These are phyloP conservation scores for Ornithoptera priamus DNA, from an alignment of 2,888 invertebrate genomes.

Conservation along the genomic window DNA sequence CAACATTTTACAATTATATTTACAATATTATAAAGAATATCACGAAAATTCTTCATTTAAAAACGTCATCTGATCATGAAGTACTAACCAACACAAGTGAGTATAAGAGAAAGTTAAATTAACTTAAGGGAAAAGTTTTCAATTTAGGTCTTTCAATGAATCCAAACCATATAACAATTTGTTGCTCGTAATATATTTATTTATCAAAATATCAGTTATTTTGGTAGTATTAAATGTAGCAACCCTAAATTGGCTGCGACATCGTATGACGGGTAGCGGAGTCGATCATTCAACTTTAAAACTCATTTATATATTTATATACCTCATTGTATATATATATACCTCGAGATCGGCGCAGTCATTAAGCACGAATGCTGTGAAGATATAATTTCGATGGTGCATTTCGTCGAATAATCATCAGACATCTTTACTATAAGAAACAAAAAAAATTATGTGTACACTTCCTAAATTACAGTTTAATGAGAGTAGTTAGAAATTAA, in stretches of 20 bases:
- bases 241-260: constrained; percentile 25
- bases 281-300: constrained; percentile 30
- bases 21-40: too few relatives aligned
- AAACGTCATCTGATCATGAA: too few relatives aligned
- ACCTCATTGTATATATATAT: constrained; percentile 5
- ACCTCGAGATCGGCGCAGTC: constrained; percentile 23
- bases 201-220: neutral
- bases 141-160: too few relatives aligned
- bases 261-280: constrained; percentile 26
- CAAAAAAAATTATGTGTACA: constrained; percentile 5
- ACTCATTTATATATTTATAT: constrained; percentile 25
- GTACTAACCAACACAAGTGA: too few relatives aligned
- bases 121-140: too few relatives aligned
- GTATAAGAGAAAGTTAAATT: too few relatives aligned
- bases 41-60: too few relatives aligned
- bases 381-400: constrained; percentile 26
- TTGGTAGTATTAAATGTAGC: neutral
- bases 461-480: constrained; percentile 1
- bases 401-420: constrained; percentile 13
- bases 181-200: too few relatives aligned
- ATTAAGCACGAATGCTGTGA: constrained; percentile 20
- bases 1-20: too few relatives aligned
- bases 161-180: too few relatives aligned
- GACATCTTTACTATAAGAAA: constrained; percentile 8
- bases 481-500: neutral